Evolutionary conservation across 2,113 vertebrate species (phyloP).

Genomic region (Gulo gulo): DNA sequence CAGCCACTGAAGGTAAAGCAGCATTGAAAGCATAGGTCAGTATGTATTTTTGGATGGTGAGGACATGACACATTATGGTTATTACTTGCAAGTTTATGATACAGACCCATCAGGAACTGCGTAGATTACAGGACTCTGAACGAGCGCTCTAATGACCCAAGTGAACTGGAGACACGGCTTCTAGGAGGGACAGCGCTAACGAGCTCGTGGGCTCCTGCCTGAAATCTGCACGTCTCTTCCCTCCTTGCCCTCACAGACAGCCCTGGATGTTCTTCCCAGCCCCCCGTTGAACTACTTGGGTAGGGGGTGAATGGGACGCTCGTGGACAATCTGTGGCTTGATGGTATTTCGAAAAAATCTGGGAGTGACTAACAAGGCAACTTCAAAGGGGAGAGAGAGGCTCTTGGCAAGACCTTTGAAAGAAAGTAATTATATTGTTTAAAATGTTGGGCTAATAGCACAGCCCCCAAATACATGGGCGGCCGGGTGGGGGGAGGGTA

Average conservation of each 20-base stretch:
- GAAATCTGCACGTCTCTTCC: background rate
- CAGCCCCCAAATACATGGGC: background rate
- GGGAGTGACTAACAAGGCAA: slow-evolving; percentile 37
- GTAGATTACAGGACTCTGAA: background rate
- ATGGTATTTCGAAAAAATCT: slow-evolving; percentile 54
- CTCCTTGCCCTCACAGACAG: background rate
- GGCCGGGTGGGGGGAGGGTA: background rate
- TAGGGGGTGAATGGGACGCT: slow-evolving; percentile 10
- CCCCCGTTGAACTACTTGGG: slow-evolving; percentile 8
- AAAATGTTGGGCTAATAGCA: slow-evolving; percentile 57
- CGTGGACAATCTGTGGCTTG: slow-evolving; percentile 33
- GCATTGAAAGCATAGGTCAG: background rate
- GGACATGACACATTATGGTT: background rate
- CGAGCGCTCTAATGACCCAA: background rate
- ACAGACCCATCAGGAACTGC: background rate
- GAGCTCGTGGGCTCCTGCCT: background rate
- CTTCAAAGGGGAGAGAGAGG: slow-evolving; percentile 56
- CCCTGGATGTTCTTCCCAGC: background rate
- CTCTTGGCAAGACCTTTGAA: slow-evolving; percentile 60
- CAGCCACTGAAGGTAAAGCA: slow-evolving; percentile 86
- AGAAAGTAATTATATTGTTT: slow-evolving; percentile 34
- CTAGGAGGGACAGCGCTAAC: background rate
- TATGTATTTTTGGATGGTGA: rapidly evolving
- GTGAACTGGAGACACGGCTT: background rate
- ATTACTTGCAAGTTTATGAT: background rate